Percentiles rank a stretch among this genome's conserved stretches.
Evolutionary conservation across 2,113 vertebrate genomes (phyloP).

Genomic region (Brachyistius frenatus): DNA sequence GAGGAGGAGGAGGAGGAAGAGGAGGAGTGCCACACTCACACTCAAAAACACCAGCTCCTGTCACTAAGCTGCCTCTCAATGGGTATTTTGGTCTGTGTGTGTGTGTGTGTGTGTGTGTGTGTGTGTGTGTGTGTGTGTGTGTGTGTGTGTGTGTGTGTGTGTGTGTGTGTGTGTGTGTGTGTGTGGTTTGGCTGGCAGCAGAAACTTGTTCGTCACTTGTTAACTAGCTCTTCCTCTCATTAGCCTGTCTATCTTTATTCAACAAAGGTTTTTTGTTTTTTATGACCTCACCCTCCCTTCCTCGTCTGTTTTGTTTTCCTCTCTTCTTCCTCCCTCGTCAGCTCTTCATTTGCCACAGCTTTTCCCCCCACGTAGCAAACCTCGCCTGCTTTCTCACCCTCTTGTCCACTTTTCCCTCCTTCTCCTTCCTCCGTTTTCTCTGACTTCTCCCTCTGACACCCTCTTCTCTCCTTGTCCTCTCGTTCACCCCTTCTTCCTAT

Average conservation of each 20-base stretch:
- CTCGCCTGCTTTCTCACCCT: slow-evolving; percentile 76
- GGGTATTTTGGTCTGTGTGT: slow-evolving; percentile 50
- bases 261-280: not conserved
- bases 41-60: slow-evolving; percentile 50
- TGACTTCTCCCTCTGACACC: slow-evolving; percentile 30
- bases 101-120: not conserved
- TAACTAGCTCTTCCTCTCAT: slow-evolving; percentile 79
- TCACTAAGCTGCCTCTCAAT: slow-evolving; percentile 54
- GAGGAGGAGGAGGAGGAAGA: slow-evolving; percentile 14
- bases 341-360: slow-evolving; percentile 36
- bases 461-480: slow-evolving; percentile 49
- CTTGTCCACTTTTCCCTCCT: slow-evolving; percentile 2
- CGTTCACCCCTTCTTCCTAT: slow-evolving; percentile 47
- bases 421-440: slow-evolving; percentile 16
- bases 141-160: too few species aligned
- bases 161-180: too few species aligned
- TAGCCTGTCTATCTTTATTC: slow-evolving; percentile 37
- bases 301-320: slow-evolving; percentile 22
- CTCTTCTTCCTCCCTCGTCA: slow-evolving; percentile 32
- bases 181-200: slow-evolving; percentile 34
- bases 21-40: not conserved
- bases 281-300: slow-evolving; percentile 31
- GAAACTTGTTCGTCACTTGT: slow-evolving; percentile 39
- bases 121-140: too few species aligned
- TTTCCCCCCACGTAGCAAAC: slow-evolving; percentile 40